Percentiles rank a stretch among this genome's conserved stretches.
phyloP scores from a whole-genome alignment of 2,888 invertebrate genomes.

The Rotaria sp. region DNA sequence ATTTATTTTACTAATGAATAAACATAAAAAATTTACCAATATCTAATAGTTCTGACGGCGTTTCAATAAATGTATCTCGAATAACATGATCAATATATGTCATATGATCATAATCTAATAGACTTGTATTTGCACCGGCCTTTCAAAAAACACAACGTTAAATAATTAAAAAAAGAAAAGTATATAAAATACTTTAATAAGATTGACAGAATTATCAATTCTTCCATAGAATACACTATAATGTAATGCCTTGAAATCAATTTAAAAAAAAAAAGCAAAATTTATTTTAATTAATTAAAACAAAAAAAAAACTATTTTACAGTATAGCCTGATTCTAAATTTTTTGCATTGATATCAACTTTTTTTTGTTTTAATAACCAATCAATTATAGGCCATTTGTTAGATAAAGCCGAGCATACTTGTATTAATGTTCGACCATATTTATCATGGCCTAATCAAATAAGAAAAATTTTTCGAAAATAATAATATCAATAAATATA shows the following conservation, averaged over 20 bases:
- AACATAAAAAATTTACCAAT: background rate
- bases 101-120: conserved; percentile 19
- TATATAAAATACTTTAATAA: background rate
- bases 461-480: background rate
- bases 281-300: too few species aligned
- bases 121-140: conserved; percentile 21
- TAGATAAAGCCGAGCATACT: conserved; percentile 5
- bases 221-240: background rate
- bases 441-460: background rate
- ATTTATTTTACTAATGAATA: background rate
- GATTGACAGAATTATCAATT: background rate
- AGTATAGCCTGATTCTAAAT: conserved; percentile 71
- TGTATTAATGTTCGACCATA: background rate
- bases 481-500: background rate
- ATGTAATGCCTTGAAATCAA: background rate
- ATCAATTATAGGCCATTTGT: conserved; percentile 63
- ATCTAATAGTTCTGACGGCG: background rate
- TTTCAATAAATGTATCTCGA: conserved; percentile 12
- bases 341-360: conserved; percentile 64
- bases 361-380: conserved; percentile 66
- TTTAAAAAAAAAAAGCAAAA: background rate
- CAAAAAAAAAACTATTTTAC: background rate
- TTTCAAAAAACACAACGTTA: background rate
- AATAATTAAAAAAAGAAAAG: background rate
- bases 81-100: conserved; percentile 5